These are phyloP conservation scores for Cerceris ruficornis DNA, from an alignment of 2,888 invertebrate genomes.

Conservation along the genomic window DNA sequence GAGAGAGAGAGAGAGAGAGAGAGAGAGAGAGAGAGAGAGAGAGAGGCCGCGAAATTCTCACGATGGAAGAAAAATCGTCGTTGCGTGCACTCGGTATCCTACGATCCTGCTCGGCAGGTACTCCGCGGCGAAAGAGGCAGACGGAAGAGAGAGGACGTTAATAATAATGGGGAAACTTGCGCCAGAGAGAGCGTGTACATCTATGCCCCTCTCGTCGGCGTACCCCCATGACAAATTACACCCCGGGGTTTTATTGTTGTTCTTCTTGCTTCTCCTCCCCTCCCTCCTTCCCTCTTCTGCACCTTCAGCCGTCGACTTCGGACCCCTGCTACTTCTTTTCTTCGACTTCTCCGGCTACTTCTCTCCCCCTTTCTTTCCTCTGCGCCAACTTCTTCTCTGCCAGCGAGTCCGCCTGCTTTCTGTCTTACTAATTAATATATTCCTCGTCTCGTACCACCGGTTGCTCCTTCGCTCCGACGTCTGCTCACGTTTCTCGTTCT, in stretches of 20 bases:
- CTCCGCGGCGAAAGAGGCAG: background rate
- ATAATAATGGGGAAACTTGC: conserved; percentile 79
- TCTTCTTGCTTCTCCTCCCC: conserved; percentile 61
- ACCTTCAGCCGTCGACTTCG: background rate
- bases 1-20: no score
- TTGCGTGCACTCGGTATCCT: conserved; percentile 27
- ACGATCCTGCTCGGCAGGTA: background rate
- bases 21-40: no score
- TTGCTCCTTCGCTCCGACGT: conserved; percentile 49
- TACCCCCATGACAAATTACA: conserved; percentile 75
- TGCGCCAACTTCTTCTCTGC: conserved; percentile 19
- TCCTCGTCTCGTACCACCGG: conserved; percentile 60
- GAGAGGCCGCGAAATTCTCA: background rate
- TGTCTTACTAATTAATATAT: conserved; percentile 66
- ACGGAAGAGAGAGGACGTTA: conserved; percentile 66
- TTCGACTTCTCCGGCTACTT: conserved; percentile 5
- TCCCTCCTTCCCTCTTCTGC: conserved; percentile 6
- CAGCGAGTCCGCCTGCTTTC: background rate
- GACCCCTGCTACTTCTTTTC: no score
- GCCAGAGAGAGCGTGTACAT: conserved; percentile 59
- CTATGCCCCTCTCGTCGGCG: conserved; percentile 42
- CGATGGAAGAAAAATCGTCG: conserved; percentile 49
- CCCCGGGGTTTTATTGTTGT: conserved; percentile 76
- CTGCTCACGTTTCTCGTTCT: conserved; percentile 2
- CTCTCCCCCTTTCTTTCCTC: conserved; percentile 9